phyloP scores from a whole-genome alignment of 1,140 invertebrate species.

The Drosophila kikkawai region DNA sequence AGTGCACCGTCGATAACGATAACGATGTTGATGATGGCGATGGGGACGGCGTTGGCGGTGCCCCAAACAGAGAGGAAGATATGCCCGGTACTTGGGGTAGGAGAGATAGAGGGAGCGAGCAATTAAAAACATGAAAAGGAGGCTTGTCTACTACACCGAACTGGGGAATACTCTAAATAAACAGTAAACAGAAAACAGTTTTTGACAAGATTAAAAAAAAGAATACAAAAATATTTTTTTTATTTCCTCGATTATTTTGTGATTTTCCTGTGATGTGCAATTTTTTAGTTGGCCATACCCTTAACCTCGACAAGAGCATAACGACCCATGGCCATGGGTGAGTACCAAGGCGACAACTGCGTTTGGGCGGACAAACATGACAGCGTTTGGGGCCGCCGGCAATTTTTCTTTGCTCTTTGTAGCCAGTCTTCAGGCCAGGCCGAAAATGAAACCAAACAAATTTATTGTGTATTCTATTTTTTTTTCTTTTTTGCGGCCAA shows the following conservation, averaged over 20 bases:
- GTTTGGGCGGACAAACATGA: slow-evolving; percentile 55
- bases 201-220: too few relatives aligned
- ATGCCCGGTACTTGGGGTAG: slow-evolving; percentile 8
- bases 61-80: slow-evolving; percentile 4
- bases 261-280: not conserved
- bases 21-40: slow-evolving; percentile 7
- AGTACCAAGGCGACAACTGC: slow-evolving; percentile 65
- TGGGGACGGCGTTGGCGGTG: slow-evolving; percentile 20
- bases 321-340: not conserved
- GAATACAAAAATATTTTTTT: too few relatives aligned
- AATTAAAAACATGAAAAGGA: slow-evolving; percentile 56
- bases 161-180: not conserved
- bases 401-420: slow-evolving; percentile 19
- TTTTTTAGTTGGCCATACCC: not conserved
- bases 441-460: slow-evolving; percentile 18
- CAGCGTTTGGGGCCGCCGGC: slow-evolving; percentile 10
- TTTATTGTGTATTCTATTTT: slow-evolving; percentile 6
- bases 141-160: not conserved
- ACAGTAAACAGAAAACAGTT: too few relatives aligned
- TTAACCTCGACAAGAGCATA: not conserved
- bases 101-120: slow-evolving; percentile 39
- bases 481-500: not conserved
- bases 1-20: slow-evolving; percentile 28
- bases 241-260: not conserved
- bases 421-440: not conserved